phyloP scores from a whole-genome alignment of 2,888 invertebrate species.

The Drosophila bunnanda region DNA sequence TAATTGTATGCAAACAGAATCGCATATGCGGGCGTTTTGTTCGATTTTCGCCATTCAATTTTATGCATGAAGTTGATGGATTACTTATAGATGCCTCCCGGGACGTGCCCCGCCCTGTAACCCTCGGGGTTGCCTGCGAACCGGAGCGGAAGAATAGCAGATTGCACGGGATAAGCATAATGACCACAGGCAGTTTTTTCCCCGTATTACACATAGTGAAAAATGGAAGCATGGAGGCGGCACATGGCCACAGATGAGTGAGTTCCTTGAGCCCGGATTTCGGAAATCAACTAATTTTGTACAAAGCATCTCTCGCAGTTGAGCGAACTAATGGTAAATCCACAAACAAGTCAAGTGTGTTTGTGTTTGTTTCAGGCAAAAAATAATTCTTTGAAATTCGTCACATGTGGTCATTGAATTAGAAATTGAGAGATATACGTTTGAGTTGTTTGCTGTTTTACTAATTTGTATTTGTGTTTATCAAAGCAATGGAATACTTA shows the following conservation, averaged over 20 bases:
- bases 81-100: conserved; percentile 64
- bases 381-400: conserved; percentile 5
- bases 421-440: not conserved
- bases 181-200: conserved; percentile 41
- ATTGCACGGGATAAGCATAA: conserved; percentile 41
- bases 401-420: conserved; percentile 3
- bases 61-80: conserved; percentile 76
- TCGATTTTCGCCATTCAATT: conserved; percentile 68
- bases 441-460: not conserved
- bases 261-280: not conserved
- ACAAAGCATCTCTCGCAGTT: not conserved
- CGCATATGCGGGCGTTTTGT: conserved; percentile 75
- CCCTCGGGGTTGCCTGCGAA: conserved; percentile 42
- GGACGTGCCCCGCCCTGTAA: conserved; percentile 15
- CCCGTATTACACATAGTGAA: not conserved
- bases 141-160: conserved; percentile 41
- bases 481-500: not conserved
- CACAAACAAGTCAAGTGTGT: conserved; percentile 10
- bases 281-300: not conserved
- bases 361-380: not conserved
- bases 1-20: conserved; percentile 76
- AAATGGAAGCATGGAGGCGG: not conserved
- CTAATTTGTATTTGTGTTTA: not conserved
- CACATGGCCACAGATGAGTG: conserved; percentile 3
- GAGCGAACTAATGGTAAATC: not conserved